These are phyloP conservation scores for Ochotona princeps DNA, from an alignment of 2,113 vertebrate species.

Conservation along the genomic window DNA sequence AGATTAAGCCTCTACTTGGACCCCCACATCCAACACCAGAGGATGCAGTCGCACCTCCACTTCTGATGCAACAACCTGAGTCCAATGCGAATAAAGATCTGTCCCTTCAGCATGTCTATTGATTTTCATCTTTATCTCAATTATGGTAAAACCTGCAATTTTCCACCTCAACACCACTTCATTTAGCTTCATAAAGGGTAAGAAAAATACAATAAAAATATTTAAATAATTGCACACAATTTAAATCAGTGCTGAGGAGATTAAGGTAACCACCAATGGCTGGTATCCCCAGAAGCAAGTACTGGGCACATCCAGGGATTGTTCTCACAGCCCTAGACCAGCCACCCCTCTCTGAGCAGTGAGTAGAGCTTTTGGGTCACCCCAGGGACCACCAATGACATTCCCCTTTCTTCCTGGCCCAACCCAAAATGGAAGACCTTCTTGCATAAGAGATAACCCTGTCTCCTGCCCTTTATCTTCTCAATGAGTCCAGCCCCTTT, in stretches of 20 bases:
- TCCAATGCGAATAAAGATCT: neutral
- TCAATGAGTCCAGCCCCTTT: neutral
- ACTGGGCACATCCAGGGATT: no score
- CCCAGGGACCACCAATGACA: neutral
- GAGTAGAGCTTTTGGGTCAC: neutral
- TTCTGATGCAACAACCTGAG: neutral
- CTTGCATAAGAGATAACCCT: neutral
- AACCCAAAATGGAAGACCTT: neutral
- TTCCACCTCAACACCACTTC: slow-evolving; percentile 35
- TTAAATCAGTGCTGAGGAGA: neutral
- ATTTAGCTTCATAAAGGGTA: neutral
- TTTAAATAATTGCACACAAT: neutral
- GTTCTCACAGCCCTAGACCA: neutral
- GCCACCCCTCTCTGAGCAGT: neutral
- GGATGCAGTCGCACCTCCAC: no score
- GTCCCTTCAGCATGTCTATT: neutral
- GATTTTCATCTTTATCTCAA: slow-evolving; percentile 40
- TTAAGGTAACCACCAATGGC: fast-evolving
- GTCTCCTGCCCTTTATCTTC: neutral
- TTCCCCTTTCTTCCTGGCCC: neutral
- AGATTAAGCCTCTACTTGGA: no score
- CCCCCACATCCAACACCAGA: no score
- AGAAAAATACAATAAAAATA: slow-evolving; percentile 13
- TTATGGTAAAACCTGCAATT: neutral
- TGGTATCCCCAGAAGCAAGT: no score